phyloP scores from a whole-genome alignment of 2,797 vertebrate genomes.

The Rhinatrema bivittatum region DNA sequence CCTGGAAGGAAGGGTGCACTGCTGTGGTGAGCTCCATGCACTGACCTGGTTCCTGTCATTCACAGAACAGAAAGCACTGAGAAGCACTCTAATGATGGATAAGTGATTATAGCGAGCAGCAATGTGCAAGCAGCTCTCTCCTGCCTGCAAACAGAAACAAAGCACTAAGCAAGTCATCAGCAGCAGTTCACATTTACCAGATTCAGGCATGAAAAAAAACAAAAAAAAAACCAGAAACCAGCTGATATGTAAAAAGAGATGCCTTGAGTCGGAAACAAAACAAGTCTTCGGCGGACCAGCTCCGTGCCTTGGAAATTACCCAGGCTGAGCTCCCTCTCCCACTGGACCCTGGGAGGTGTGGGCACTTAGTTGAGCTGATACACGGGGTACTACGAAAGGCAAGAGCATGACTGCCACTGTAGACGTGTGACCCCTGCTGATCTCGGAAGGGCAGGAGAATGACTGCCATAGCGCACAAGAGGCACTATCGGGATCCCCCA shows the following conservation, averaged over 20 bases:
- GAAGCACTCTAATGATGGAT: conserved; percentile 77
- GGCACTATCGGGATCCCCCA: no score
- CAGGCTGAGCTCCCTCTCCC: no score
- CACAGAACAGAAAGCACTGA: conserved; percentile 90
- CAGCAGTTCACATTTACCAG: conserved; percentile 2
- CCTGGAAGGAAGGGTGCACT: conserved; percentile 3
- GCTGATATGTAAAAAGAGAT: background rate
- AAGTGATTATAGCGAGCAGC: conserved; percentile 91
- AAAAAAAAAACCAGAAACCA: background rate
- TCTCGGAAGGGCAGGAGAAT: no score
- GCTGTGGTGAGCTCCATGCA: conserved; percentile 38
- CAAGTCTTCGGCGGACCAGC: background rate
- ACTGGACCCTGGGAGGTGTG: no score
- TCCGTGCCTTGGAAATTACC: no score
- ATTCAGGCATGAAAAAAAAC: conserved; percentile 8
- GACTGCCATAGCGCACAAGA: no score
- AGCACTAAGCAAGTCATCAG: conserved; percentile 35
- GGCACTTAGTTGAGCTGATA: no score
- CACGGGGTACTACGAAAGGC: no score
- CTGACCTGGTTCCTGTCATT: conserved; percentile 91
- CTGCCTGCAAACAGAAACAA: conserved; percentile 70
- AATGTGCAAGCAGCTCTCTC: conserved; percentile 88
- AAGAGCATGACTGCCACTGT: no score
- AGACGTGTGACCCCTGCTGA: no score
- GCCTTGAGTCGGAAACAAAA: background rate